These are phyloP conservation scores for Spilogale gracilis DNA, from an alignment of 2,113 vertebrate genomes.

Conservation along the genomic window DNA sequence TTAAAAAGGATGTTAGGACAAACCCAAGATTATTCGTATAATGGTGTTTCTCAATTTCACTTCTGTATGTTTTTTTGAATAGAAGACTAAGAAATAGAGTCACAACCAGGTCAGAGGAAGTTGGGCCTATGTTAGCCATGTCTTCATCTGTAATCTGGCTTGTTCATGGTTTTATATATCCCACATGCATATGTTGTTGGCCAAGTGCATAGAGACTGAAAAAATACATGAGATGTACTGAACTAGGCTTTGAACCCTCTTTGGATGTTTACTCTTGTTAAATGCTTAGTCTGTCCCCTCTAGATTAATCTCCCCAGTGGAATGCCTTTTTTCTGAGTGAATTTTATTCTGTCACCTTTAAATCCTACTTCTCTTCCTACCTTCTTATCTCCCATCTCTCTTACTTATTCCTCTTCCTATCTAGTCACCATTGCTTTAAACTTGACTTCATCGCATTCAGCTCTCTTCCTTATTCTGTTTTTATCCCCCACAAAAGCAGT, in stretches of 20 bases:
- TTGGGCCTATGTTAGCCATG: too few species aligned
- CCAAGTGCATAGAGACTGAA: neutral
- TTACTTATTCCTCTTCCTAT: neutral
- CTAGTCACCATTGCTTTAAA: neutral
- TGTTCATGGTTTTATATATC: neutral
- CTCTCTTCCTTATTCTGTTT: neutral
- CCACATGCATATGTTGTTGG: neutral
- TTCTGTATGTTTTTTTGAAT: neutral
- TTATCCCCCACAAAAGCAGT: neutral
- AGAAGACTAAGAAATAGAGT: neutral
- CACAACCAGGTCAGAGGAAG: neutral
- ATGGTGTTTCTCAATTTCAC: neutral
- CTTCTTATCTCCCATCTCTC: neutral
- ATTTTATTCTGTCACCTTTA: neutral
- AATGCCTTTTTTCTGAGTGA: neutral
- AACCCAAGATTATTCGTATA: neutral
- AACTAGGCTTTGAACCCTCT: neutral
- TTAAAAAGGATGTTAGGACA: neutral
- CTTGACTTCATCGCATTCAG: neutral
- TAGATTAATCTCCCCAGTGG: neutral
- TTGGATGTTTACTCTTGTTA: neutral
- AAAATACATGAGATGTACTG: neutral
- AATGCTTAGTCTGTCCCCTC: neutral
- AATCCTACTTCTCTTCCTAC: neutral
- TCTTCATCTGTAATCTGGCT: neutral